Evolutionary conservation across 2,888 invertebrate genomes (phyloP).

Genomic region (Vanessa cardui): DNA sequence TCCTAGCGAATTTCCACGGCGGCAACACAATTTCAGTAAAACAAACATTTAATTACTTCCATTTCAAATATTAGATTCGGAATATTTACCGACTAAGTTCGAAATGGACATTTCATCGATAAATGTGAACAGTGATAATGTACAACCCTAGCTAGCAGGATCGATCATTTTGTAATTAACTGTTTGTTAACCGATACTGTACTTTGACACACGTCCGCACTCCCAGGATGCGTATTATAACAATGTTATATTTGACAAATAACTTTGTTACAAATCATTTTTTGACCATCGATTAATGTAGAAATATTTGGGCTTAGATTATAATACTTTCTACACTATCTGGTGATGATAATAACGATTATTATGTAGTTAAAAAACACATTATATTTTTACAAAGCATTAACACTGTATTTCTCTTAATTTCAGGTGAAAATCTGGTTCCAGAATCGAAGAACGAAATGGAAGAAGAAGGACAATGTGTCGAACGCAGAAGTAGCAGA

Average conservation of each 20-base stretch:
- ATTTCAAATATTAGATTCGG: too few relatives aligned
- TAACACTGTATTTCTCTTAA: slow-evolving; percentile 33
- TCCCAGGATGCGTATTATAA: neutral
- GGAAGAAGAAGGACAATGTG: slow-evolving; percentile 97
- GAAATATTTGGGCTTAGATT: too few relatives aligned
- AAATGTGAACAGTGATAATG: neutral
- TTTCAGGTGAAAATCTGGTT: slow-evolving; percentile 95
- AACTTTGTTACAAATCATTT: neutral
- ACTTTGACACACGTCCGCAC: slow-evolving; percentile 1
- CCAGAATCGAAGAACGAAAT: slow-evolving; percentile 88
- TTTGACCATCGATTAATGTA: too few relatives aligned
- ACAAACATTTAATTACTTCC: too few relatives aligned
- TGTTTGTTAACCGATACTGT: slow-evolving; percentile 67
- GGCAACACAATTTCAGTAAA: too few relatives aligned
- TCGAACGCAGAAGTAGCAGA: slow-evolving; percentile 94
- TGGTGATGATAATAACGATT: too few relatives aligned
- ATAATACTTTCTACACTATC: too few relatives aligned
- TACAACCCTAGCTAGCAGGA: slow-evolving; percentile 44
- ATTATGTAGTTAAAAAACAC: neutral
- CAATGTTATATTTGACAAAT: neutral
- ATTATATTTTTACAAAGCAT: neutral
- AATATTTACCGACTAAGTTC: too few relatives aligned
- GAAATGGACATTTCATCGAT: neutral
- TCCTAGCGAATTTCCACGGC: too few relatives aligned
- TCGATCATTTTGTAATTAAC: slow-evolving; percentile 76